Evolutionary conservation across 1,140 invertebrate genomes (phyloP).

Genomic region (Dendrolimus punctatus): DNA sequence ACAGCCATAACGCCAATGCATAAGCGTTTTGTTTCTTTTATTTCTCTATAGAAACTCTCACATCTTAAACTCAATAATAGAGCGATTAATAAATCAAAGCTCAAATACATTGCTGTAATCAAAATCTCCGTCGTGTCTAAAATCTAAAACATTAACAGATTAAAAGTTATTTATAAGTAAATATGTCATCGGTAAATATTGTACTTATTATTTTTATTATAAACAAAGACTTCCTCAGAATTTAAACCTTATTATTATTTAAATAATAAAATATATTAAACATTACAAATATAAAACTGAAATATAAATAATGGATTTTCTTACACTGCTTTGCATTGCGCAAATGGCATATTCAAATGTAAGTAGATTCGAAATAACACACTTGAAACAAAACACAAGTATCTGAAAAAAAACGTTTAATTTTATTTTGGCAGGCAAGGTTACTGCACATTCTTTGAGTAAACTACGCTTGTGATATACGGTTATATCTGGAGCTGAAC

Average conservation of each 20-base stretch:
- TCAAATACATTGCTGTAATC: conserved; percentile 6
- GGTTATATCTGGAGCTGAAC: no score
- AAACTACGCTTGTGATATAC: no score
- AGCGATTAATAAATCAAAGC: conserved; percentile 17
- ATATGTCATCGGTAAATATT: no score
- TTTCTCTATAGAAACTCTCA: conserved; percentile 29
- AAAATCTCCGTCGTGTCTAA: conserved; percentile 13
- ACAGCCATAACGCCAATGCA: conserved; percentile 27
- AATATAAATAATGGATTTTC: neutral
- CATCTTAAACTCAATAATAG: conserved; percentile 22
- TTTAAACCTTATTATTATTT: no score
- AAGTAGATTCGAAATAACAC: conserved; percentile 19
- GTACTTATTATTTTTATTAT: no score
- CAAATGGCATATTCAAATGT: conserved; percentile 24
- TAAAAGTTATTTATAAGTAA: no score
- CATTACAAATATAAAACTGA: no score
- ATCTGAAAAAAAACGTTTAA: conserved; percentile 20
- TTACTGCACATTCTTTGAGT: no score
- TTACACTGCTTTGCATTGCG: conserved; percentile 34
- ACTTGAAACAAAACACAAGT: conserved; percentile 25
- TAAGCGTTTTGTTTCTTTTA: conserved; percentile 31
- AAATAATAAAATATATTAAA: no score
- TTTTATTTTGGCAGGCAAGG: no score
- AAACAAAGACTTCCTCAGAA: no score
- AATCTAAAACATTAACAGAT: conserved; percentile 15